Evolutionary conservation across 2,113 vertebrate species (phyloP), one percentile per base, ranked within the genome.

Genomic region (Desmodus rotundus): DNA sequence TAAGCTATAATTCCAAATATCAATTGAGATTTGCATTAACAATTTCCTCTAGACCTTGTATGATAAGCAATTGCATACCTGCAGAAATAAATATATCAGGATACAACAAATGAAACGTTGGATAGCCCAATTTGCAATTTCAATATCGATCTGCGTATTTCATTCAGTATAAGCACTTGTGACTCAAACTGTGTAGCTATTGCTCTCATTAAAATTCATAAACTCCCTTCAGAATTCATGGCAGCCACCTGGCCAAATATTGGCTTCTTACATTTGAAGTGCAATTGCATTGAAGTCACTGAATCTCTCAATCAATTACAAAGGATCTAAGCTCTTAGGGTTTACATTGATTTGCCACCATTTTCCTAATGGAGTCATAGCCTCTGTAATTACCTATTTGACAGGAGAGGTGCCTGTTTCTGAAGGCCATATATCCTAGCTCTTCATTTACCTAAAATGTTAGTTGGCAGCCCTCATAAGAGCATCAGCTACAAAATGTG

Each of bases 391-490:
- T 96, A 97, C 91, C 91, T 96, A 84, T 96, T 96, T 97, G 96
- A 97, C 96, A 97, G 82, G 90, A 95, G 92, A 97, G 91, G 93
- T 96, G 96, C 88, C 91, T 89, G 86, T 96, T 97, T 94, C 91
- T 94, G 88, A 97, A 95, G 78, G 88, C 94, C 84, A 87, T 97
- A 95, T 97, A 96, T 97, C 73, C 86, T 85, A 65, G 86, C 86
- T 95, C 96, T 97, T 97, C 96, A 98, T 97, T 97, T 98, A 72
- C 95, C 91, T 98, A 98, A 97, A 98, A 98, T 91, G 93, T 95
- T 97, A 97, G 91, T 80, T 97, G 97, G 96, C 95, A 97, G 96
- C 65, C 74, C 85, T 96, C 85, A 65, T 95, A 96, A 93, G 85
- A 92, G 36, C 96, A 97, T 89, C 94, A 94, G 88, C 95, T 96